Base-by-base conservation (phyloP, 2,888 invertebrate species). In the Pammene aurita region DNA sequence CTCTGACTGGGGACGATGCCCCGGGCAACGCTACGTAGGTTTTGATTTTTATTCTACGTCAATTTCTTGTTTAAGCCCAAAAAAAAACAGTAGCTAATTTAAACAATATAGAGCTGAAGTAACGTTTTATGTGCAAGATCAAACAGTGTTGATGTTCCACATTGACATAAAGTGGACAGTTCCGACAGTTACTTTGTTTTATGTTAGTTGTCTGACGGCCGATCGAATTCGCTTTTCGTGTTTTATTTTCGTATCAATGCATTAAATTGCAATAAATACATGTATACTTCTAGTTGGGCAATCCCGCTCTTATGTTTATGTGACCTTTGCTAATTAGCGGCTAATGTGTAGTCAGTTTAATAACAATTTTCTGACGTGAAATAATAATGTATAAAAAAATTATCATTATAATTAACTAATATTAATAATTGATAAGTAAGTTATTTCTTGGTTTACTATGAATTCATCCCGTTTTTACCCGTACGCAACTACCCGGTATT, bases 311-410 rank as follows among this genome's bases (percentile, higher is more conserved):
- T 62, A 62, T 73, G 57, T 72, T 67, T 66, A 74, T 73, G 73
- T 76, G 68, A 73, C 64, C 66, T 64, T 72, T 64, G 71, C 66
- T 70, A 62, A 70, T 65, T 62, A 54, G 67, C 71, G 70, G 70
- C 71, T 71, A 70, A 76, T 71, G 56, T 71, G 70, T 70, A 80
- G 76, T 75, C 67, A 52, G 63, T 50, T 64, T 60, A 70, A 67
- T 71, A 63, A 57, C 35, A 46, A 58, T 58, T 73, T 52, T 76
- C 62, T 70, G 69, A 83, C 81, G 84, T 88, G 76, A 88, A 84
- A 72, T 73, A 52, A 89, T 86, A 86, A 72, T 77, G 67, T 78
- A 38, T 73, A 72, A 69, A n/a, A n/a, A n/a, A n/a, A n/a, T n/a
- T n/a, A n/a, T n/a, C n/a, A n/a, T n/a, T n/a, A n/a, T n/a, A n/a